Base-by-base conservation (phyloP, 2,113 vertebrate species). In the Catharus bicknelli region DNA sequence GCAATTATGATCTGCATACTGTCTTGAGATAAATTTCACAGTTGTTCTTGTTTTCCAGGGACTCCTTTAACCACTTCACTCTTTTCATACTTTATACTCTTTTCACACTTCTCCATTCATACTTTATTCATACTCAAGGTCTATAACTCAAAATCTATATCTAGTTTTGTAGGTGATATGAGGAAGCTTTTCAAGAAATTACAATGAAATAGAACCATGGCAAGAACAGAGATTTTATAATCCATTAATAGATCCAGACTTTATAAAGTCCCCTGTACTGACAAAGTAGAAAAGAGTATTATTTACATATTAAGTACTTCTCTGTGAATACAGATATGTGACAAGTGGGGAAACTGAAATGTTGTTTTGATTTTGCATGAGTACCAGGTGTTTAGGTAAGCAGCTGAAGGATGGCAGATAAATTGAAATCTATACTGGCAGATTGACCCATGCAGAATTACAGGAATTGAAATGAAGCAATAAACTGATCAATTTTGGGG, bases 1-100 rank as follows among this genome's bases (percentile, higher is more conserved):
- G 50, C 10, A 51, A 34, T 11, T 42, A 67, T 40, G 19, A 87
- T 23, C 40, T 63, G 13, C 0, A 0, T 29, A 32, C 21, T 3
- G 0, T n/a, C 25, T 36, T 43, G 23, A 43, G 25, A 5, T 11
- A 63, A 67, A 3, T 75, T 66, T 66, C 70, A 54, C 38, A 26
- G 10, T 10, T 58, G 17, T 8, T 55, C 22, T 59, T 80, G 22
- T 27, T 81, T 54, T 30, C 18, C 43, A 47, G 6, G 9, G 13
- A 23, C 17, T 38, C 51, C 11, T 91, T 80, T 17, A 54, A 42
- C 29, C 22, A 32, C 5, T 58, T 88, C 45, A 50, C 9, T n/a
- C 30, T 50, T 69, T 1, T 64, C 34, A 36, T 36, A 36, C 34
- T 36, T 36, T 36, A 36, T 36, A 36, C 34, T 36, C 34, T 36